These are phyloP conservation scores for Phaetusa simplex DNA, from an alignment of 2,113 vertebrate genomes.

Conservation along the genomic window DNA sequence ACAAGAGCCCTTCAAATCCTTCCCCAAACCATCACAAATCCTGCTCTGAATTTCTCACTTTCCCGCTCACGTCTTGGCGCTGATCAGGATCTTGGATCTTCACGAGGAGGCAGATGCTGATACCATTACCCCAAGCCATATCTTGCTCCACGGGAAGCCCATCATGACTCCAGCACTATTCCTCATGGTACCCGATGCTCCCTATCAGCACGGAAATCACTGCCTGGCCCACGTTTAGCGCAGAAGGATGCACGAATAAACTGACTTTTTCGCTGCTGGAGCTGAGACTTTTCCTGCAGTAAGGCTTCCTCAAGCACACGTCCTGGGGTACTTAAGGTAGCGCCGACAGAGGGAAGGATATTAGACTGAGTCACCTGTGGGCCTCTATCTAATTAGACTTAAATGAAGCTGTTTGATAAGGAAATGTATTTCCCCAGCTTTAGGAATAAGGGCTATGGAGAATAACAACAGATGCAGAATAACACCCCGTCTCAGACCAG, in stretches of 20 bases:
- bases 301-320: slow-evolving; percentile 43
- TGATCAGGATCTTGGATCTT: neutral
- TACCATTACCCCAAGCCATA: neutral
- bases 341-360: neutral
- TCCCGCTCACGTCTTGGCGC: neutral
- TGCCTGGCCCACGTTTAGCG: neutral
- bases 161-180: neutral
- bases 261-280: slow-evolving; percentile 25
- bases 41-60: neutral
- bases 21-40: neutral
- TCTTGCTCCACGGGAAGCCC: neutral
- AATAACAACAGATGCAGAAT: slow-evolving; percentile 39
- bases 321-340: slow-evolving; percentile 34
- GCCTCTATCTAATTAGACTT: slow-evolving; percentile 72
- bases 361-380: slow-evolving; percentile 32
- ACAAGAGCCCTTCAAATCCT: neutral
- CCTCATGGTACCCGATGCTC: neutral
- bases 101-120: neutral
- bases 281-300: neutral
- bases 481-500: slow-evolving; percentile 37
- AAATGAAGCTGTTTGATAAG: slow-evolving; percentile 61
- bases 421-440: slow-evolving; percentile 47
- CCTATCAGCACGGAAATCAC: neutral
- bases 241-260: neutral
- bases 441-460: slow-evolving; percentile 28